A percentile compares a stretch with the other conserved stretches of the same genome.
These are phyloP conservation scores for Rhorus exstirpatorius DNA, from an alignment of 2,888 invertebrate genomes.

Conservation along the genomic window DNA sequence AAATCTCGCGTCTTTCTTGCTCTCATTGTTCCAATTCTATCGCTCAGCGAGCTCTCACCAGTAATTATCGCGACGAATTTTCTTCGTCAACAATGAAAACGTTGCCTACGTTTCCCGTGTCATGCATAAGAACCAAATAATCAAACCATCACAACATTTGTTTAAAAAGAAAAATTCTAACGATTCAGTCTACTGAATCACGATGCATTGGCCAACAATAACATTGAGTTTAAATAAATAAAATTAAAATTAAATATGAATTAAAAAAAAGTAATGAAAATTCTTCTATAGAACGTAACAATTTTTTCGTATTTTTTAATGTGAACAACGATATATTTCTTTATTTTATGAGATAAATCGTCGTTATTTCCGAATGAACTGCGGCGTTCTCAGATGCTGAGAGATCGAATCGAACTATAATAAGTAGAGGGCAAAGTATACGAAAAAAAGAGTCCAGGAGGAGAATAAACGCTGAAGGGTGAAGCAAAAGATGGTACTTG, in stretches of 20 bases:
- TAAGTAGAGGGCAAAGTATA: slow-evolving; percentile 17
- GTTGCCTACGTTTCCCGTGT: slow-evolving; percentile 8
- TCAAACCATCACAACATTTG: slow-evolving; percentile 26
- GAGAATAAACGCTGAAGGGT: slow-evolving; percentile 33
- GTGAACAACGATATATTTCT: too few relatives aligned
- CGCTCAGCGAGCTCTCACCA: slow-evolving; percentile 38
- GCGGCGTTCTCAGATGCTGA: slow-evolving; percentile 6
- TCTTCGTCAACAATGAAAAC: slow-evolving; percentile 42
- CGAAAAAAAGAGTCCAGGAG: slow-evolving; percentile 18
- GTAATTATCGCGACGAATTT: slow-evolving; percentile 66
- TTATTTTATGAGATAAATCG: background rate
- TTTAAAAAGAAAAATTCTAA: slow-evolving; percentile 26
- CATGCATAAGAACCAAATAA: too few relatives aligned
- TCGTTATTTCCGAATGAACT: slow-evolving; percentile 16
- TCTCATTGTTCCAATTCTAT: slow-evolving; percentile 33
- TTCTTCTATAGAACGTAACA: too few relatives aligned
- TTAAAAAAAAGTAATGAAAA: too few relatives aligned
- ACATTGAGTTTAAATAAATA: too few relatives aligned
- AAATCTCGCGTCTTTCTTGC: slow-evolving; percentile 7
- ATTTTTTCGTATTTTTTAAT: too few relatives aligned
- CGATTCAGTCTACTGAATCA: too few relatives aligned
- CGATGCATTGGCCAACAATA: too few relatives aligned
- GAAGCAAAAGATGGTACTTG: slow-evolving; percentile 55
- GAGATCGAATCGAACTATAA: slow-evolving; percentile 22
- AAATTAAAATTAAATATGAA: too few relatives aligned